These are phyloP conservation scores for Lepus americanus DNA, from an alignment of 2,113 vertebrate species.

Conservation along the genomic window DNA sequence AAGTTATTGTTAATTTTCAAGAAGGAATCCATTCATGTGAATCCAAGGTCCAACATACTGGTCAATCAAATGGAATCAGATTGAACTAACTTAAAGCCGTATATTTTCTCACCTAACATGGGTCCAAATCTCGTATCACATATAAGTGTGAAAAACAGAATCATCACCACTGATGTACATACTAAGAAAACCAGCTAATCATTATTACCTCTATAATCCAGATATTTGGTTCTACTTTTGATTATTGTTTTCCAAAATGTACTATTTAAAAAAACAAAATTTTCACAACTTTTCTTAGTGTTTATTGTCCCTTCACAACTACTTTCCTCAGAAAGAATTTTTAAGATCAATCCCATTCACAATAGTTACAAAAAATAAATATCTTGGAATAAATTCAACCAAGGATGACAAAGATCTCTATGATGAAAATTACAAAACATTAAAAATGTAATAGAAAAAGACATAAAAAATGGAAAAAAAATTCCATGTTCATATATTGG, in stretches of 20 bases:
- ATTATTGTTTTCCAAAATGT: not conserved
- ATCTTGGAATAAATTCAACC: too few relatives aligned
- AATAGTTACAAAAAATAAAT: too few relatives aligned
- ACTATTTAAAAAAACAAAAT: not conserved
- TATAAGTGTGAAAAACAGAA: not conserved
- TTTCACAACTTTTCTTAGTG: not conserved
- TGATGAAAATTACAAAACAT: too few relatives aligned
- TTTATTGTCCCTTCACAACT: slow-evolving; percentile 5
- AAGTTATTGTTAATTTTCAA: not conserved
- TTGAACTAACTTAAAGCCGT: not conserved
- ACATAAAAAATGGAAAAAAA: too few relatives aligned
- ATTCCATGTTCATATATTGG: too few relatives aligned
- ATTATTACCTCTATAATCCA: not conserved
- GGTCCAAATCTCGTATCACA: not conserved
- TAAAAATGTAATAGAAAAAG: too few relatives aligned
- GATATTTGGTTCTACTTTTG: not conserved
- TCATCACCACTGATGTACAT: too few relatives aligned
- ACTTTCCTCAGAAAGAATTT: not conserved
- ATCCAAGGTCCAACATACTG: not conserved
- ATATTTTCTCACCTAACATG: rapidly evolving
- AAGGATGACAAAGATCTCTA: too few relatives aligned
- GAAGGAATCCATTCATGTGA: not conserved
- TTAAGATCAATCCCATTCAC: too few relatives aligned
- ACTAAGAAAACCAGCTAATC: not conserved
- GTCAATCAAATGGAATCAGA: not conserved